Base-by-base conservation (phyloP, 2,888 invertebrate genomes). In the Unio pictorum region DNA sequence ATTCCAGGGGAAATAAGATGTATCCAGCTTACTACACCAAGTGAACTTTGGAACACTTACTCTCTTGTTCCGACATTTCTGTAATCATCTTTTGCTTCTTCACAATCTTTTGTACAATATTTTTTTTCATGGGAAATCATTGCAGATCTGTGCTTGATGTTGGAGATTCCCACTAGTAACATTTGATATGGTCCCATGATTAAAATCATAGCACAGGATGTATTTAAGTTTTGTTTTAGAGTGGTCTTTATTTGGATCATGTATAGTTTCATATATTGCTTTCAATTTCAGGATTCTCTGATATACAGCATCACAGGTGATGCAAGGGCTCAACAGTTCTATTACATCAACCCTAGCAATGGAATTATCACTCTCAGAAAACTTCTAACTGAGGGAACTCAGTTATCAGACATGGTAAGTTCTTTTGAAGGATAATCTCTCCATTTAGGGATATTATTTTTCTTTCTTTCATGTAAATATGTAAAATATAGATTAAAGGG, bases 261-360 rank as follows among this genome's bases (percentile, higher is more conserved):
- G 45, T 2, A 45, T 4, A n/a, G n/a, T 20, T 20, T 59, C 34
- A 30, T 11, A n/a, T 15, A 30, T 69, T 55, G 64, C 66, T 55
- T 61, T 57, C 45, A 62, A 8, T 73, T 73, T 20, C 71, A 85
- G 85, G 85, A 85, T 71, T 45, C n/a, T 0, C 72, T 84, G 3
- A 60, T 64, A 23, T 85, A 76, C 61, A 54, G 55, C 1, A 82
- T 85, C 3, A 74, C 64, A 30, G 75, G 75, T 20, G 69, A 71
- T 54, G 30, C 66, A 15, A 66, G 66, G 26, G 76, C 75, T 0
- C 72, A 76, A 30, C 69, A 79, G n/a, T 88, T 78, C 74, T 87
- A 84, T 75, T 79, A 77, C 66, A 78, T 87, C 8, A 73, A 82
- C 66, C 83, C 86, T 20, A 73, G 72, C 61, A 82, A 81, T 34